These are phyloP conservation scores for Parotocinclus haroldoi DNA, from an alignment of 2,797 vertebrate species.

Conservation along the genomic window DNA sequence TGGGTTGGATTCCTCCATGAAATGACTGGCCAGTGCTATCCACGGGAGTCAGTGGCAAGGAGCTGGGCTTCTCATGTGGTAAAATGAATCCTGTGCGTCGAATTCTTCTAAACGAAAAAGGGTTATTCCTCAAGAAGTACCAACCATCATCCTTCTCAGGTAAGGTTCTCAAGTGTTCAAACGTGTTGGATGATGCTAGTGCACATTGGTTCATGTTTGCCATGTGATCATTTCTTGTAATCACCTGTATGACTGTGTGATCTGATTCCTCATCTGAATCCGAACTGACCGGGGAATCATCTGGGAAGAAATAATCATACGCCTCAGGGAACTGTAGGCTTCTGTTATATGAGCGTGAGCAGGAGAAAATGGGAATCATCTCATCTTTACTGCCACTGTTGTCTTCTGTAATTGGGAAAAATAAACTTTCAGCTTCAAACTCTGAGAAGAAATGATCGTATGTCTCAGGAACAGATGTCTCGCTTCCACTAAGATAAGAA, in stretches of 20 bases:
- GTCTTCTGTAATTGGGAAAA: conserved; percentile 53
- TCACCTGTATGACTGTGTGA: conserved; percentile 53
- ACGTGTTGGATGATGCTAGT: conserved; percentile 68
- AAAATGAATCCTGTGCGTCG: conserved; percentile 37
- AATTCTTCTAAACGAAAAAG: conserved; percentile 66
- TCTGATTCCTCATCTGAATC: conserved; percentile 64
- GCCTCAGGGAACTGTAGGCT: conserved; percentile 79
- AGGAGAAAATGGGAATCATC: conserved; percentile 61
- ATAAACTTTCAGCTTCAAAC: conserved; percentile 67
- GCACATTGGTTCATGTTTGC: conserved; percentile 40
- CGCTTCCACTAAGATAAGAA: conserved; percentile 41
- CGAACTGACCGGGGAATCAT: conserved; percentile 63
- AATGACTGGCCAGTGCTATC: conserved; percentile 28
- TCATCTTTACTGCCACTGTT: conserved; percentile 44
- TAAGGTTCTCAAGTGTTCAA: conserved; percentile 75
- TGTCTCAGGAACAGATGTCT: conserved; percentile 75
- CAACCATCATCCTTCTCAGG: conserved; percentile 56
- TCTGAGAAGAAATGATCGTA: conserved; percentile 89
- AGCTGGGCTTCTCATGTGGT: conserved; percentile 38
- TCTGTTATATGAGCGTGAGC: conserved; percentile 52
- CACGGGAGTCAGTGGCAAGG: conserved; percentile 38
- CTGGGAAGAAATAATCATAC: conserved; percentile 83
- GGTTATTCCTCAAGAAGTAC: conserved; percentile 65
- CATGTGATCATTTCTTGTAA: conserved; percentile 53
- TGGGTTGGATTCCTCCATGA: conserved; percentile 35